Base-by-base conservation (phyloP, 2,888 invertebrate genomes). In the Eristalis arbustorum region DNA sequence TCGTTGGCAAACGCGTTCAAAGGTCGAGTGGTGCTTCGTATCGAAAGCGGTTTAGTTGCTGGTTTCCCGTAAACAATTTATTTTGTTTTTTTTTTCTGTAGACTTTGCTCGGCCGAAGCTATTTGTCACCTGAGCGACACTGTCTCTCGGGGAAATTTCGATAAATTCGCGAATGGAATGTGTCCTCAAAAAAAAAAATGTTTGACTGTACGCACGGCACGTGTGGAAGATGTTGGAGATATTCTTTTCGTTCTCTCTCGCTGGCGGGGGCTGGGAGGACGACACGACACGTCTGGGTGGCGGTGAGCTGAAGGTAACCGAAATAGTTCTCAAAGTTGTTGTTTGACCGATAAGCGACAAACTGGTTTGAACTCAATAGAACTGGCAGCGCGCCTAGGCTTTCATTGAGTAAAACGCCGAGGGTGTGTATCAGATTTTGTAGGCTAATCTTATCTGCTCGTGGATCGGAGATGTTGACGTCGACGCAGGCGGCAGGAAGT, bases 21-120 rank as follows among this genome's bases (percentile, higher is more conserved):
- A 77, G 77, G 77, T 77, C 71, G 57, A 71, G 57, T 57, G 34
- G 62, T 28, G 40, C 37, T 69, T 63, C 34, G 42, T 67, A 61
- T 49, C 40, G 57, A 37, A 28, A 37, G 37, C 37, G 37, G 49
- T 42, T 22, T 67, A 8, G 49, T 71, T 71, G n/a, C n/a, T n/a
- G 49, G 49, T 71, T 71, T 62, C 31, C 62, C 40, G n/a, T 42
- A 40, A 42, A 10, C 5, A 61, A 10, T 40, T 68, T 34, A 13
- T 31, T 37, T 42, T n/a, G n/a, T 42, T n/a, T n/a, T 42, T 49
- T 4, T 49, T 49, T 34, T 34, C 4, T 37, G 8, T 49, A 18
- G 49, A 49, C 49, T 49, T 49, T 49, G 49, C 18, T 10, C 49
- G 49, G 42, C 2, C 49, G 1, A 6, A 18, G 49, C 49, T 49